Base-by-base conservation (phyloP, 2,888 invertebrate species). In the Crocallis elinguaria region DNA sequence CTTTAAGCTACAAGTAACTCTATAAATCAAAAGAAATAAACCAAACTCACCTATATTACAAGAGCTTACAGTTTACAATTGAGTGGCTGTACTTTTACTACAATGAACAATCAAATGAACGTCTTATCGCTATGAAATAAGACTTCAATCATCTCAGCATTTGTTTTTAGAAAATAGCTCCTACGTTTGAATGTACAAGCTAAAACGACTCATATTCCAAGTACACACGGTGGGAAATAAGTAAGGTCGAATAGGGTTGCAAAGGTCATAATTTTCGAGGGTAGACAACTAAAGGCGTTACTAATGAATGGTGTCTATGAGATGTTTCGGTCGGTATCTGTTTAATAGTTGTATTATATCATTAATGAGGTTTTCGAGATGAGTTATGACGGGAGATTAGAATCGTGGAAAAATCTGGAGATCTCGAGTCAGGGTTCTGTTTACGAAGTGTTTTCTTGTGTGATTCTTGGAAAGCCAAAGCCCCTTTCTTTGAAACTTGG, bases 291-390 rank as follows among this genome's bases (percentile, higher is more conserved):
- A 44, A 50, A 48, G 29, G 43, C 32, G 14, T 29, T 25, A 8
- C 25, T 54, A 57, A 60, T 60, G 49, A 57, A 55, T 41, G 54
- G 51, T 60, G 49, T 60, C 50, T 56, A 50, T 50, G 46, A 51
- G 46, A 46, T 51, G 50, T 48, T 54, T 49, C 25, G 39, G 44
- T 46, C 14, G 35, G 50, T 42, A 56, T 56, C 46, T 50, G 11
- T 38, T 30, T 39, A 49, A 19, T 38, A 19, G 36, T 23, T 7
- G 30, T 30, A 35, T 25, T 44, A 25, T 42, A 19, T n/a, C 37
- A 12, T 8, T 16, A 30, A 39, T 36, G 25, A 44, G 25, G 12
- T 9, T 16, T 44, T 17, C 16, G 1, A 12, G 33, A 25, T 11
- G 11, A 25, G 16, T 35, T 35, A 35, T 25, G 17, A 17, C 35